Evolutionary conservation across 2,888 invertebrate genomes (phyloP).

Genomic region (Pediacus dermestoides): DNA sequence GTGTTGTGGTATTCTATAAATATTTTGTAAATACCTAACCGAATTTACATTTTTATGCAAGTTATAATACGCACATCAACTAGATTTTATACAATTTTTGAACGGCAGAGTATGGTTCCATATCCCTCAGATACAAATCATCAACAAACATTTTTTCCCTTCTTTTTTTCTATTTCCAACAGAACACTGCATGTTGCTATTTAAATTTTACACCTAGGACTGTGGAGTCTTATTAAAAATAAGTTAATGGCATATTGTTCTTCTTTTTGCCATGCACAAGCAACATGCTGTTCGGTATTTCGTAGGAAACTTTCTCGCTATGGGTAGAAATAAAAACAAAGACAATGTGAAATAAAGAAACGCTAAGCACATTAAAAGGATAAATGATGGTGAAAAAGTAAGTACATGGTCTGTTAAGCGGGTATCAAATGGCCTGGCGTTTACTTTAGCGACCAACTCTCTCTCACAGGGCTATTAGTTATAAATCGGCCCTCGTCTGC

Average conservation of each 20-base stretch:
- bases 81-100: no score
- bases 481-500: slow-evolving; percentile 24
- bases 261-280: slow-evolving; percentile 9
- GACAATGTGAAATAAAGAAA: slow-evolving; percentile 15
- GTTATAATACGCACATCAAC: no score
- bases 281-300: slow-evolving; percentile 5
- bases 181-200: no score
- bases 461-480: slow-evolving; percentile 25
- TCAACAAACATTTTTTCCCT: no score
- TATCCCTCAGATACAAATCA: no score
- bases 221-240: slow-evolving; percentile 10
- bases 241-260: slow-evolving; percentile 12
- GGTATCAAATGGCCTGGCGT: slow-evolving; percentile 26
- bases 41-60: no score
- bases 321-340: slow-evolving; percentile 11
- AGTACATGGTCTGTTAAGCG: slow-evolving; percentile 27
- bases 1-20: no score
- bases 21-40: no score
- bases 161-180: no score
- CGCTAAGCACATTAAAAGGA: slow-evolving; percentile 26
- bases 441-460: slow-evolving; percentile 25
- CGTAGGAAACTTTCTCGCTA: slow-evolving; percentile 11
- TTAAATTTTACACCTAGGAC: slow-evolving; percentile 5
- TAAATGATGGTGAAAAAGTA: slow-evolving; percentile 29
- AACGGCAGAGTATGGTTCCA: no score